Conservation (phyloP, 2,888 invertebrate species). For the Caenorhabditis sp. region DNA sequence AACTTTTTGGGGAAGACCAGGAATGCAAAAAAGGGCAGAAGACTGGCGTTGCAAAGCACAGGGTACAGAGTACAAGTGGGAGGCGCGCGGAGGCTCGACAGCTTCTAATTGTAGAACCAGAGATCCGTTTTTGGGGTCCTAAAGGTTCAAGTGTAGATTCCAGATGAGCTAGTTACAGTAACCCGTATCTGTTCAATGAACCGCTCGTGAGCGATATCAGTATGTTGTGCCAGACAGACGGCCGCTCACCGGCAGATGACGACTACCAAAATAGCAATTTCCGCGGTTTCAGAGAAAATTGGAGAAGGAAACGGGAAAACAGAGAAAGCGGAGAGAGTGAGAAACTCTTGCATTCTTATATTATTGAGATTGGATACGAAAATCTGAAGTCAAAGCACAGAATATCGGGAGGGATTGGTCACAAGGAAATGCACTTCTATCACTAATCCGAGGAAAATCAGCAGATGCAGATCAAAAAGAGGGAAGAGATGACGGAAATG, state of each 20-base stretch:
- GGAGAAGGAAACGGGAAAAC: background rate
- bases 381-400: constrained; percentile 16
- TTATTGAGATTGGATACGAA: no score
- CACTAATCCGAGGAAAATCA: constrained; percentile 14
- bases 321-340: background rate
- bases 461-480: constrained; percentile 40
- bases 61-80: constrained; percentile 20
- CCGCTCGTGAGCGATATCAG: background rate
- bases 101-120: no score
- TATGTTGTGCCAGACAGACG: constrained; percentile 37
- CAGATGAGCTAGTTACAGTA: no score
- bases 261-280: constrained; percentile 36
- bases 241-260: background rate
- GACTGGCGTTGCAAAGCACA: constrained; percentile 15
- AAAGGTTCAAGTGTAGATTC: no score
- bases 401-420: background rate
- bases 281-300: constrained; percentile 25
- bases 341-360: no score
- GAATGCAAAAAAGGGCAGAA: background rate
- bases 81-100: no score
- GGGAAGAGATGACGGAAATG: constrained; percentile 37
- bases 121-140: no score
- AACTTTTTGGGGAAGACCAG: background rate
- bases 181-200: background rate
- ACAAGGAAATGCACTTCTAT: constrained; percentile 44